phyloP scores from a whole-genome alignment of 2,888 invertebrate genomes.

The Paralinhomoeus sp. region DNA sequence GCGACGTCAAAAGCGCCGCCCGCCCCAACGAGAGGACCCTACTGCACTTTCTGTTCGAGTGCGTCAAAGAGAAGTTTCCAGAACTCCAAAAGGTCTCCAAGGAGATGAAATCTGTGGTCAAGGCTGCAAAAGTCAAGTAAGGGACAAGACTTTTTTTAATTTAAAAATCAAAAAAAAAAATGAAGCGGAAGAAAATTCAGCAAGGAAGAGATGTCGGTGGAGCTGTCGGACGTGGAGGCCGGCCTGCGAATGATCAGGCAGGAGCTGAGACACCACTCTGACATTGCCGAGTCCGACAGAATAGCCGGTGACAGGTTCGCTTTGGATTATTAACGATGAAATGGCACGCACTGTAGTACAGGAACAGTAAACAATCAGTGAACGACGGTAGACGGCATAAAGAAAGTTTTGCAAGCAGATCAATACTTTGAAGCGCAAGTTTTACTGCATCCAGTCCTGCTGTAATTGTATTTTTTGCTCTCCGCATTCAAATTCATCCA shows the following conservation, averaged over 20 bases:
- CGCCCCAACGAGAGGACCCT: slow-evolving; percentile 15
- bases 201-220: slow-evolving; percentile 14
- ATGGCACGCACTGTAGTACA: too few relatives aligned
- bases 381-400: too few relatives aligned
- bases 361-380: too few relatives aligned
- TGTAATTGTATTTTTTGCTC: too few relatives aligned
- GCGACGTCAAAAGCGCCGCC: slow-evolving; percentile 13
- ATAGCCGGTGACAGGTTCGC: slow-evolving; percentile 6
- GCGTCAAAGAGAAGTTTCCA: slow-evolving; percentile 16
- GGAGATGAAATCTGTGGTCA: slow-evolving; percentile 15
- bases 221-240: slow-evolving; percentile 14
- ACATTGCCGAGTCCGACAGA: background rate
- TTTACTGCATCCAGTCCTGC: too few relatives aligned
- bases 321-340: too few relatives aligned
- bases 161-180: background rate
- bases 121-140: slow-evolving; percentile 19
- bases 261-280: slow-evolving; percentile 9
- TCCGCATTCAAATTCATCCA: too few relatives aligned
- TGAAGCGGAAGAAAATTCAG: slow-evolving; percentile 8
- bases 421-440: too few relatives aligned
- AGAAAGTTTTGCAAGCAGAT: too few relatives aligned
- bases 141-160: too few relatives aligned
- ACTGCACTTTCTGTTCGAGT: slow-evolving; percentile 16
- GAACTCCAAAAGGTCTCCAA: slow-evolving; percentile 17
- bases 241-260: slow-evolving; percentile 11